Evolutionary conservation across 2,113 vertebrate species (phyloP), one percentile per base, ranked within the genome.

Genomic region (Prunella fulvescens): DNA sequence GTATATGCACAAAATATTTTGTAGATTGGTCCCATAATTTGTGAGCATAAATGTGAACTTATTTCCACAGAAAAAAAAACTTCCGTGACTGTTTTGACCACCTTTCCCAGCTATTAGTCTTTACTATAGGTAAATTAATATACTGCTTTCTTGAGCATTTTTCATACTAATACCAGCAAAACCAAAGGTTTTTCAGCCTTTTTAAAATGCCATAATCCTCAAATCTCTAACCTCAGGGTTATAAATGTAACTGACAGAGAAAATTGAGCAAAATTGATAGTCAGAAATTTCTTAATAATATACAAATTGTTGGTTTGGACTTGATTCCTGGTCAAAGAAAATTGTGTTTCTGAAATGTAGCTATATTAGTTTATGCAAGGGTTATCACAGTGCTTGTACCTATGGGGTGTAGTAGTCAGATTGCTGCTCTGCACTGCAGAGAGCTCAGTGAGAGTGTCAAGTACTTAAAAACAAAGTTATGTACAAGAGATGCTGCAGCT

Each of bases 201-300:
- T 71, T 79, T 61, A 20, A 4, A 53, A 47, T 45, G 1, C 26
- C 11, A 11, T 76, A 92, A 74, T 79, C 37, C 28, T 90, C 37
- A 76, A 7, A 51, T 76, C 31, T 95, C 84, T 69, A 84, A 81
- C n/a, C 35, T 40, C 65, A 92, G 57, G 53, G 19, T 85, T 95
- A 31, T 81, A 93, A 93, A 85, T 60, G 78, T 87, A 91, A 87
- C 81, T 96, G 92, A 91, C 85, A 93, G 61, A 61, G 42, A 67
- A 94, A 94, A 96, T 37, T 82, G 66, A 90, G 61, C 60, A 83
- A 91, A 93, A 87, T 85, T 87, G 40, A 9, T 79, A 91, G 65
- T 79, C 53, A 88, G 48, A 87, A 90, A 87, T 85, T 60, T 76
- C 79, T 85, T 90, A 76, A 91, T 87, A 67, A 82, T 53, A 48